Evolutionary conservation across 1,140 invertebrate species (phyloP).

Genomic region (Mya arenaria): DNA sequence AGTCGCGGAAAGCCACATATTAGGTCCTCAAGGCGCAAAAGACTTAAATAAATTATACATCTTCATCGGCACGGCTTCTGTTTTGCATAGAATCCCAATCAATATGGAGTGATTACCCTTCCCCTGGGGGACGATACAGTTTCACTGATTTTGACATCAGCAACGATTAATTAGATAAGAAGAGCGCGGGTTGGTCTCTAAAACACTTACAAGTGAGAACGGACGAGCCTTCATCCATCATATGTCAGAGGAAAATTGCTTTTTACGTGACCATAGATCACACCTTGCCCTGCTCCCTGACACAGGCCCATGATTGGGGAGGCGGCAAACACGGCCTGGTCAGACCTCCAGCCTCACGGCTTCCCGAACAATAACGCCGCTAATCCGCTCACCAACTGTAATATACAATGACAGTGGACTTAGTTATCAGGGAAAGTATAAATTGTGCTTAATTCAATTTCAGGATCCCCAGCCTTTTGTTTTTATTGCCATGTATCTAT

Average conservation of each 20-base stretch:
- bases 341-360: slow-evolving; percentile 25
- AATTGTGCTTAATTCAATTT: no score
- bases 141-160: slow-evolving; percentile 56
- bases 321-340: slow-evolving; percentile 19
- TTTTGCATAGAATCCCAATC: slow-evolving; percentile 55
- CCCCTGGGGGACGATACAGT: slow-evolving; percentile 36
- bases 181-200: slow-evolving; percentile 16
- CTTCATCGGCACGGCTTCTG: slow-evolving; percentile 2
- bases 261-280: slow-evolving; percentile 45
- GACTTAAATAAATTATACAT: slow-evolving; percentile 54
- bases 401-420: no score
- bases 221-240: slow-evolving; percentile 49
- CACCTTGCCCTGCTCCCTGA: background rate
- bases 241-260: slow-evolving; percentile 41
- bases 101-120: slow-evolving; percentile 42
- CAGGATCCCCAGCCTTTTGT: no score
- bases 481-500: no score
- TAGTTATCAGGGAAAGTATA: no score
- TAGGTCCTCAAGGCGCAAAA: slow-evolving; percentile 48
- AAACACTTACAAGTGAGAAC: slow-evolving; percentile 47
- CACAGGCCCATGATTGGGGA: slow-evolving; percentile 20
- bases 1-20: slow-evolving; percentile 37
- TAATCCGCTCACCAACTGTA: no score
- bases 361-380: no score
- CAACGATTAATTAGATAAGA: slow-evolving; percentile 53